These are phyloP conservation scores for Rhinella marina DNA, from an alignment of 2,797 vertebrate species.

Conservation along the genomic window DNA sequence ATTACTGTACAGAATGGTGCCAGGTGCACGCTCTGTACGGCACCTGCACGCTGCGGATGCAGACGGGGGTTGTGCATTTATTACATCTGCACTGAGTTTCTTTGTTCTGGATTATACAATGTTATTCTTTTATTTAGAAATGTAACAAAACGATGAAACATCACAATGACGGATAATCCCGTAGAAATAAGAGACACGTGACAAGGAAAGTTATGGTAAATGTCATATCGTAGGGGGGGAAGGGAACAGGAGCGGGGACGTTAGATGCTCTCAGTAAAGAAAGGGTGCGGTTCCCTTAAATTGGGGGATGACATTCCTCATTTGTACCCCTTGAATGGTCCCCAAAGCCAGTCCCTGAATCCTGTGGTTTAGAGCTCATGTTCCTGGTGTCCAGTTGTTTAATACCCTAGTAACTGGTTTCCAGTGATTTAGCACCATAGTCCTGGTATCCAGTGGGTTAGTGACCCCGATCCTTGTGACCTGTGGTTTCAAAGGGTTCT, in stretches of 20 bases:
- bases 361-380: neutral
- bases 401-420: neutral
- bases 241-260: neutral
- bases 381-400: neutral
- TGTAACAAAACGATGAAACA: neutral
- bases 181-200: neutral
- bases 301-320: too few species aligned
- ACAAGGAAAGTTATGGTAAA: neutral
- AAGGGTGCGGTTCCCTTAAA: too few species aligned
- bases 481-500: neutral
- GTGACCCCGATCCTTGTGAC: neutral
- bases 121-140: neutral
- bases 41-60: neutral
- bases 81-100: neutral
- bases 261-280: too few species aligned
- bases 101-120: neutral
- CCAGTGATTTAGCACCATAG: neutral
- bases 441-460: neutral
- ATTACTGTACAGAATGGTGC: neutral
- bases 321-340: neutral
- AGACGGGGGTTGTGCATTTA: neutral
- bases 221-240: neutral
- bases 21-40: neutral
- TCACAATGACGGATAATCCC: neutral
- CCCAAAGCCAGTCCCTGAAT: neutral